Conservation (phyloP, 1,140 invertebrate species). For the Dendrolimus kikuchii region DNA sequence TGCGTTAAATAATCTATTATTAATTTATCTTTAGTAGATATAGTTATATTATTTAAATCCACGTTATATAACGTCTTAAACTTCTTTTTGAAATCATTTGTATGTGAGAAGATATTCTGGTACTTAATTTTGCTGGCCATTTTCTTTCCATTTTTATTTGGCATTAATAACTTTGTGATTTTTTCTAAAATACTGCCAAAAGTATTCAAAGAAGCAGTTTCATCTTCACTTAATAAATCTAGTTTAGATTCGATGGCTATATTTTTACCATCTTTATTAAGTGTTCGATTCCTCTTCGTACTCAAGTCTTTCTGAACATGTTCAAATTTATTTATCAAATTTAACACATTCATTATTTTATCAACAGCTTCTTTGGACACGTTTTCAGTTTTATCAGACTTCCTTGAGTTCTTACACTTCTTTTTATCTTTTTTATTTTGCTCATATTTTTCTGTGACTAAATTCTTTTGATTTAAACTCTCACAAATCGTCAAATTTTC, state of each 20-base stretch:
- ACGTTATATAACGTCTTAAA: conserved; percentile 27
- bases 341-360: conserved; percentile 43
- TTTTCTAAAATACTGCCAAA: conserved; percentile 47
- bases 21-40: conserved; percentile 49
- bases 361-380: conserved; percentile 21
- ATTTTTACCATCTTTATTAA: conserved; percentile 2
- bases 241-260: neutral
- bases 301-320: conserved; percentile 30
- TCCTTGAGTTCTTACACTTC: neutral
- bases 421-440: conserved; percentile 11
- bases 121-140: conserved; percentile 30
- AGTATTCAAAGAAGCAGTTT: conserved; percentile 26
- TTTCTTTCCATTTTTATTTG: conserved; percentile 30
- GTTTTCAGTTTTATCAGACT: conserved; percentile 3
- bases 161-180: conserved; percentile 39
- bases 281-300: conserved; percentile 12
- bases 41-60: conserved; percentile 25
- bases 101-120: conserved; percentile 25
- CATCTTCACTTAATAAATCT: conserved; percentile 15
- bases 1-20: conserved; percentile 47
- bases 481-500: conserved; percentile 1
- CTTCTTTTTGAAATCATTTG: conserved; percentile 22
- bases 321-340: conserved; percentile 47
- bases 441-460: conserved; percentile 4
- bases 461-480: conserved; percentile 4